Percentiles rank a stretch among this genome's conserved stretches.
These are phyloP conservation scores for Calephelis nemesis DNA, from an alignment of 1,140 invertebrate genomes.

Conservation along the genomic window DNA sequence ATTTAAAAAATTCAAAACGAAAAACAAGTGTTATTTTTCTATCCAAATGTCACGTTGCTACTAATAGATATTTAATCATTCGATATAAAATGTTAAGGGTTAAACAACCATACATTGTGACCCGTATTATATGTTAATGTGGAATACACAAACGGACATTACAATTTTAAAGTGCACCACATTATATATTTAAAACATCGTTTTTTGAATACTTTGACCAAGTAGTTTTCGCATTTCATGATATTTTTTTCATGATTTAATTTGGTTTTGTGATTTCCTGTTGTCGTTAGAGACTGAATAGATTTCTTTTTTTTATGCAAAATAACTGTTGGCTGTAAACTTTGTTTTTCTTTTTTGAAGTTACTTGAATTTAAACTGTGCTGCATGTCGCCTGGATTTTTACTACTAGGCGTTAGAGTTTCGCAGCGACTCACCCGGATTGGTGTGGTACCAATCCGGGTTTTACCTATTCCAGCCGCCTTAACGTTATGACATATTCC, in stretches of 20 bases:
- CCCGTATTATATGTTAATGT: constrained; percentile 56
- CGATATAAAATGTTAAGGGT: constrained; percentile 1
- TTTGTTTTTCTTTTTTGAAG: no score
- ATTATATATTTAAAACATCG: constrained; percentile 34
- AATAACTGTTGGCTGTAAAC: no score
- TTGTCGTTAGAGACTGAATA: neutral
- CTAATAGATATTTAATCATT: constrained; percentile 1
- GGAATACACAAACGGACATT: constrained; percentile 21
- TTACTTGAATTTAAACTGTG: no score
- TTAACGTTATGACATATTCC: no score
- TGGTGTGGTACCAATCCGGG: no score
- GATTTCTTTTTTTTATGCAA: neutral
- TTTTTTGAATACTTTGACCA: constrained; percentile 13
- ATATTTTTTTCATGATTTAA: constrained; percentile 6
- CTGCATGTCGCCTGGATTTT: no score
- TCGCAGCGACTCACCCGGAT: no score
- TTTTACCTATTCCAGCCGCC: no score
- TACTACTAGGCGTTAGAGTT: no score
- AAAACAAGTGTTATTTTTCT: no score
- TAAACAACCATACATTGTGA: constrained; percentile 21
- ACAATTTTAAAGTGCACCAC: constrained; percentile 30
- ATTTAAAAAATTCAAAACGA: no score
- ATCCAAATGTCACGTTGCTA: constrained; percentile 1
- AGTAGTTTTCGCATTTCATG: neutral
- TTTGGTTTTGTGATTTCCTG: neutral